Percentiles rank a stretch among this genome's conserved stretches.
These are phyloP conservation scores for Thalassophryne amazonica DNA, from an alignment of 2,797 vertebrate species.

Conservation along the genomic window DNA sequence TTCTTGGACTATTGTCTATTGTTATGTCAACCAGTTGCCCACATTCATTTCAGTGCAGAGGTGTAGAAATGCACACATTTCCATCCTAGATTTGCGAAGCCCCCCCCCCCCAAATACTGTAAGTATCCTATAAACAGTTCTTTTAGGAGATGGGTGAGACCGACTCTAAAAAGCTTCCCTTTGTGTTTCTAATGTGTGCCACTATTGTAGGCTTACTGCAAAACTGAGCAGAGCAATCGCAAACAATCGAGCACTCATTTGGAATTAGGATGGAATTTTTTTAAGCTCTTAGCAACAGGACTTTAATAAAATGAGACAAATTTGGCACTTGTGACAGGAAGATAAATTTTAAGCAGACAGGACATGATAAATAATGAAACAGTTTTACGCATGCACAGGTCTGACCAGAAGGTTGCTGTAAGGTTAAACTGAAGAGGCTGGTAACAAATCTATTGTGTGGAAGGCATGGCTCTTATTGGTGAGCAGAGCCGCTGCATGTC, in stretches of 20 bases:
- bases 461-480: conserved; percentile 79
- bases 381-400: conserved; percentile 46
- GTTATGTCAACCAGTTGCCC: conserved; percentile 14
- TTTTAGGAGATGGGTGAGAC: conserved; percentile 51
- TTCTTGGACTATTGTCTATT: conserved; percentile 30
- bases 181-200: conserved; percentile 56
- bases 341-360: conserved; percentile 17
- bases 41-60: conserved; percentile 29
- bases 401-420: conserved; percentile 61
- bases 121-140: conserved; percentile 68
- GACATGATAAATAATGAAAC: conserved; percentile 45
- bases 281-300: not conserved
- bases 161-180: conserved; percentile 54
- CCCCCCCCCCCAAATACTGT: conserved; percentile 50
- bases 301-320: conserved; percentile 9
- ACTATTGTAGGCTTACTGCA: conserved; percentile 24
- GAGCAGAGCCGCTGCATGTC: conserved; percentile 85
- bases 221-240: conserved; percentile 28
- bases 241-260: conserved; percentile 29
- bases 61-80: conserved; percentile 51
- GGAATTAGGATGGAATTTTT: conserved; percentile 21
- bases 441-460: conserved; percentile 84
- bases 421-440: conserved; percentile 78
- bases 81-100: conserved; percentile 53
- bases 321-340: conserved; percentile 5